Percentiles rank a stretch among this genome's conserved stretches.
These are phyloP conservation scores for Temnothorax curvispinosus DNA, from an alignment of 1,140 invertebrate species.

Conservation along the genomic window DNA sequence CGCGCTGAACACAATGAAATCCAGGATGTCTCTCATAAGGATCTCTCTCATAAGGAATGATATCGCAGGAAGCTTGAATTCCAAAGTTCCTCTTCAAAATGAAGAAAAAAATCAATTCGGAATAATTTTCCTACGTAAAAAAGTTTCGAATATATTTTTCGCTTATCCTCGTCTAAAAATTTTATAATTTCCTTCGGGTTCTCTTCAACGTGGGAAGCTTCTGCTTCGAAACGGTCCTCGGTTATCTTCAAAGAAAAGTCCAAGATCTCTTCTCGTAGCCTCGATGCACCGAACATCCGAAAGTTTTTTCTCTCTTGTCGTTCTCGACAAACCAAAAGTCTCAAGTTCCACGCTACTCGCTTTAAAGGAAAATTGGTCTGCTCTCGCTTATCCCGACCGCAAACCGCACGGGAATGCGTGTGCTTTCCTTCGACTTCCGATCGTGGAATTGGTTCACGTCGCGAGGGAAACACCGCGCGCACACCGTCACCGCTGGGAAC, in stretches of 20 bases:
- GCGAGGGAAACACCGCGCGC: constrained; percentile 9
- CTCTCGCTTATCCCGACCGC: not conserved
- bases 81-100: not conserved
- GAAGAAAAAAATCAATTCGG: not conserved
- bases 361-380: not conserved
- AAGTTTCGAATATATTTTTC: no score
- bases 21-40: not conserved
- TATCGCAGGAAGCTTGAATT: not conserved
- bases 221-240: not conserved
- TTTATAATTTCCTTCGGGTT: not conserved
- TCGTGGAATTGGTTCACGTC: not conserved
- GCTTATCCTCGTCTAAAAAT: not conserved
- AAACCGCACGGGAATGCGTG: no score
- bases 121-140: not conserved
- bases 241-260: not conserved
- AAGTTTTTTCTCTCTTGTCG: not conserved
- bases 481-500: constrained; percentile 43
- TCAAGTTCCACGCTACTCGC: not conserved
- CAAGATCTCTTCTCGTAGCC: not conserved
- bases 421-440: not conserved
- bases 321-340: not conserved
- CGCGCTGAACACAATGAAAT: not conserved
- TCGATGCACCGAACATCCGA: not conserved
- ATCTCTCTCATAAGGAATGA: not conserved
- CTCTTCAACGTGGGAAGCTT: not conserved